A percentile compares a stretch with the other conserved stretches of the same genome.
phyloP scores from a whole-genome alignment of 1,140 invertebrate genomes.

The Teleopsis dalmanni region DNA sequence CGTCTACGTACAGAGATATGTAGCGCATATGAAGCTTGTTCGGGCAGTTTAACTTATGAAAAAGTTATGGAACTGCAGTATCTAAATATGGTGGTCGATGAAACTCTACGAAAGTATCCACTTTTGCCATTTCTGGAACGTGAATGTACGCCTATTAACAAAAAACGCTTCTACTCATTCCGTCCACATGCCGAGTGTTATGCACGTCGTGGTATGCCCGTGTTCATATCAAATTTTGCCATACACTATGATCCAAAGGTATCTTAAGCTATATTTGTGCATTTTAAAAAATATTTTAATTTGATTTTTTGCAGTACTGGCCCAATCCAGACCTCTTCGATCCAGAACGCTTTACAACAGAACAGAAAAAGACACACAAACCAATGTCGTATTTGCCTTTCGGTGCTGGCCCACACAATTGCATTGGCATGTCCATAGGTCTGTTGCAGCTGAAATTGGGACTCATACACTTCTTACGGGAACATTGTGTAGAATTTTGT shows the following conservation, averaged over 20 bases:
- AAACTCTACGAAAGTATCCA: constrained; percentile 42
- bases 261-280: background rate
- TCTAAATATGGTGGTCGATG: constrained; percentile 52
- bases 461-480: constrained; percentile 35
- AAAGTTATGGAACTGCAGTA: constrained; percentile 50
- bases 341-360: constrained; percentile 36
- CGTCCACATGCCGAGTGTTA: constrained; percentile 34
- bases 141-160: constrained; percentile 36
- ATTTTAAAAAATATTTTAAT: background rate
- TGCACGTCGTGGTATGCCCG: constrained; percentile 33
- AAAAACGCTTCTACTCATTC: constrained; percentile 36
- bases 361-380: constrained; percentile 26
- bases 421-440: constrained; percentile 53
- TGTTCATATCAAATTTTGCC: constrained; percentile 35
- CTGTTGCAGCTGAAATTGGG: constrained; percentile 47
- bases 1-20: constrained; percentile 57
- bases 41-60: constrained; percentile 24
- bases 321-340: constrained; percentile 42
- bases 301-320: constrained; percentile 26
- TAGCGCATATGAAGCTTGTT: constrained; percentile 46
- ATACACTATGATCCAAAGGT: constrained; percentile 39
- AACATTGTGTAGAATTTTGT: constrained; percentile 35
- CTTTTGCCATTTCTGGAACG: constrained; percentile 34
- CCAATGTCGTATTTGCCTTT: constrained; percentile 54
- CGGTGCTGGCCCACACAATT: constrained; percentile 54